Evolutionary conservation across 1,140 invertebrate genomes (phyloP), one percentile per base, ranked within the genome.

Genomic region (Marisa cornuarietis): DNA sequence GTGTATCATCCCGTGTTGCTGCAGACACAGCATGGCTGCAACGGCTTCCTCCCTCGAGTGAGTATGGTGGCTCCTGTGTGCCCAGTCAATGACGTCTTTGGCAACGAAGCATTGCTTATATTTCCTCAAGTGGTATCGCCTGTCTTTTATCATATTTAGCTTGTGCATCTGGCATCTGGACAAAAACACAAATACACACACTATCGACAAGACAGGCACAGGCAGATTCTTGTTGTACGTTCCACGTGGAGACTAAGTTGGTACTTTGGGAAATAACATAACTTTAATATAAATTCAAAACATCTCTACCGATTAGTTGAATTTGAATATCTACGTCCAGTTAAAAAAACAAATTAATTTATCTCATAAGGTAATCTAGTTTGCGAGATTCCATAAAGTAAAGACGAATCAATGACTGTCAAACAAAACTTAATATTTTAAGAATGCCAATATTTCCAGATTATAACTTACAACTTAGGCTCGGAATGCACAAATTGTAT

Each of bases 91-190:
- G 9, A 80, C 77, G 69, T 89, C 87, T 58, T 82, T 82, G 14
- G 85, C 88, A 24, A 86, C 75, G 78, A 88, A 85, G 79, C 88
- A 89, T 20, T 79, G 75, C n/a, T 78, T 85, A 75, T 87, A 87
- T 10, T 83, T 87, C 42, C 87, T 76, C 1, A 89, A 79, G 76
- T 86, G 86, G 74, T 88, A 87, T 22, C 85, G 82, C 68, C 87
- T 74, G 80, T 87, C 84, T 79, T 82, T 82, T 18, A 89, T 83
- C 24, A 86, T 69, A 69, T 78, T 72, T 26, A 74, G 68, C 16
- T 73, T 54, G 49, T 69, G 52, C 81, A 84, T 81, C 63, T 81
- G 81, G 58, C 42, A 62, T 75, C 83, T 84, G 66, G 22, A 80
- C 31, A 52, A 16, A n/a, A 71, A 18, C 72, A 74, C 42, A 58